A percentile compares a stretch with the other conserved stretches of the same genome.
phyloP scores from a whole-genome alignment of 2,113 vertebrate genomes.

The Trachemys scripta region DNA sequence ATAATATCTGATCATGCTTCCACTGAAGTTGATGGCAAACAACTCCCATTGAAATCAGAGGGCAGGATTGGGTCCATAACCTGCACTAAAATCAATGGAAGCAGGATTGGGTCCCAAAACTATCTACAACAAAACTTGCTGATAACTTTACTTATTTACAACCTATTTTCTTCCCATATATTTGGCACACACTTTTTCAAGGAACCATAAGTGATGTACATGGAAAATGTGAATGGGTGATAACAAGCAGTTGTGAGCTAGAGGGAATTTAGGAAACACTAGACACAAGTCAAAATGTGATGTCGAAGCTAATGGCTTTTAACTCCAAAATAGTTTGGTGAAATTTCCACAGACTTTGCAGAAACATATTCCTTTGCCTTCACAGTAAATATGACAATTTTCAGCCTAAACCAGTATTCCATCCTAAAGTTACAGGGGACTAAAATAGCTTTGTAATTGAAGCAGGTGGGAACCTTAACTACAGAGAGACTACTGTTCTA shows the following conservation, averaged over 20 bases:
- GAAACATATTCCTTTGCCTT: background rate
- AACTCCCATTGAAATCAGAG: background rate
- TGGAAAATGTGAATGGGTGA: background rate
- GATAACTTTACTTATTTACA: background rate
- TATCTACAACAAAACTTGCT: background rate
- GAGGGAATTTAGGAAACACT: rapidly evolving
- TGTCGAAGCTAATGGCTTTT: background rate
- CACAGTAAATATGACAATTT: background rate
- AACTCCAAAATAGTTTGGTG: background rate
- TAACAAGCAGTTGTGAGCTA: background rate
- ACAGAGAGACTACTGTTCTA: background rate
- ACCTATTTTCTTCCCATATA: background rate
- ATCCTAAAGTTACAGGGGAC: background rate
- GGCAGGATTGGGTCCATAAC: background rate
- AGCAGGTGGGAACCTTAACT: background rate
- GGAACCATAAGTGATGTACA: background rate
- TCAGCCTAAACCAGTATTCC: background rate
- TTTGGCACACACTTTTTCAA: background rate
- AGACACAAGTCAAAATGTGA: background rate
- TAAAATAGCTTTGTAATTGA: background rate
- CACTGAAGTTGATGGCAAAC: too few relatives aligned
- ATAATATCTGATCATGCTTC: too few relatives aligned
- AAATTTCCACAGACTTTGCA: background rate
- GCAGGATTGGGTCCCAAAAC: background rate
- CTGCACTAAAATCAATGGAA: background rate